Conservation (phyloP, 2,888 invertebrate genomes). For the Macrosiphum euphorbiae region DNA sequence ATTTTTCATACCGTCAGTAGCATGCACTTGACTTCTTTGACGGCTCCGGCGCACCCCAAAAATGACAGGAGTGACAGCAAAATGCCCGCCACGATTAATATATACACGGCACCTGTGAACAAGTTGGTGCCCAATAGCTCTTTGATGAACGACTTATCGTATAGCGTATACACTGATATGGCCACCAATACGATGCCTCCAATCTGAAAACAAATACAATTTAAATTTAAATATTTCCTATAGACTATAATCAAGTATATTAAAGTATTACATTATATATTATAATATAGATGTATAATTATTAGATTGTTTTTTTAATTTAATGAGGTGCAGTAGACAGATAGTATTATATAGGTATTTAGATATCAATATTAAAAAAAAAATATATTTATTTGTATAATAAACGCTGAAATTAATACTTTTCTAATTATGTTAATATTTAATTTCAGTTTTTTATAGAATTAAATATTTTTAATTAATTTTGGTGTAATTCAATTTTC, state of each 20-base stretch:
- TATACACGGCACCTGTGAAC: slow-evolving; percentile 87
- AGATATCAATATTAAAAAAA: not conserved
- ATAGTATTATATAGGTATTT: not conserved
- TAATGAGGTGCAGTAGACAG: not conserved
- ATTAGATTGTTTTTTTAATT: not conserved
- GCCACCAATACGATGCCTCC: slow-evolving; percentile 84
- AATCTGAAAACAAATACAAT: slow-evolving; percentile 73
- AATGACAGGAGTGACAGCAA: slow-evolving; percentile 87
- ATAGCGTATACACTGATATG: slow-evolving; percentile 87
- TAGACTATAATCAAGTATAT: not conserved
- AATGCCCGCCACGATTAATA: slow-evolving; percentile 85
- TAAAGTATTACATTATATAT: not conserved
- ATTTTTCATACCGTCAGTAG: slow-evolving; percentile 80
- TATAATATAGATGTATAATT: not conserved
- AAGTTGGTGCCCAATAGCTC: slow-evolving; percentile 88
- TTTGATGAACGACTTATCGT: slow-evolving; percentile 86
- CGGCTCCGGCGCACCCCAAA: slow-evolving; percentile 93
- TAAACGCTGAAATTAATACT: not conserved
- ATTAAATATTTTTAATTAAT: not conserved
- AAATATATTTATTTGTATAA: not conserved
- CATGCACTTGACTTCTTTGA: slow-evolving; percentile 94
- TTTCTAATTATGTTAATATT: not conserved
- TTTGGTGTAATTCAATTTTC: not conserved
- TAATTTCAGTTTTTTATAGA: not conserved
- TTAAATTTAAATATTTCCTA: not conserved